phyloP scores from a whole-genome alignment of 2,797 vertebrate species.

The Bradypodion pumilum region DNA sequence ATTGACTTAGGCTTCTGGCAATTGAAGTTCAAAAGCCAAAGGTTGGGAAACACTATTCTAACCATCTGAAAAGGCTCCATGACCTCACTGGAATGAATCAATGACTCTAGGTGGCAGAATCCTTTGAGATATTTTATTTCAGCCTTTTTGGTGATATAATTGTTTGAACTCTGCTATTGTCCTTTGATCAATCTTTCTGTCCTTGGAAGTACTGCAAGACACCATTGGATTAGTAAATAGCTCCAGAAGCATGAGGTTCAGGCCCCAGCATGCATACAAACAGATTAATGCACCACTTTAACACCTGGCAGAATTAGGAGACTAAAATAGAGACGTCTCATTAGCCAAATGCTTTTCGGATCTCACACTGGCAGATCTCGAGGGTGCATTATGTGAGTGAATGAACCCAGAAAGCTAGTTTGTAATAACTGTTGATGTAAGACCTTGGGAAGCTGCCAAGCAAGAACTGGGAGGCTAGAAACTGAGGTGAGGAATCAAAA shows the following conservation, averaged over 20 bases:
- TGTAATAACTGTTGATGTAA: rapidly evolving
- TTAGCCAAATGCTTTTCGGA: background rate
- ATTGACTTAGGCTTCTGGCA: no score
- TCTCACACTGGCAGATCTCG: background rate
- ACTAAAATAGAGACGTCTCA: constrained; percentile 17
- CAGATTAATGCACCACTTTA: constrained; percentile 44
- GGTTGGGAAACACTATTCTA: no score
- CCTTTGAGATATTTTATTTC: background rate
- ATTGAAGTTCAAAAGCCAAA: no score
- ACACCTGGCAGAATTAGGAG: constrained; percentile 34
- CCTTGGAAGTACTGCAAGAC: constrained; percentile 32
- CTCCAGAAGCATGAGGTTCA: constrained; percentile 45
- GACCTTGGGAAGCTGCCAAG: background rate
- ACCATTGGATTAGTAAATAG: constrained; percentile 23
- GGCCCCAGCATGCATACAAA: constrained; percentile 27
- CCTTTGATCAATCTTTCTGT: constrained; percentile 44
- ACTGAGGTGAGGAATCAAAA: background rate
- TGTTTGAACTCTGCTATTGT: constrained; percentile 49
- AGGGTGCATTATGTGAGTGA: no score
- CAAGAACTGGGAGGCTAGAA: background rate
- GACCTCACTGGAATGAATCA: constrained; percentile 6
- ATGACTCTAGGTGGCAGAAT: background rate
- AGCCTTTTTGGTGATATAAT: constrained; percentile 35
- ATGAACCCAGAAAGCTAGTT: background rate
- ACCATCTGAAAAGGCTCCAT: constrained; percentile 7